These are phyloP conservation scores for Nudaria mundana DNA, from an alignment of 2,888 invertebrate genomes.

Conservation along the genomic window DNA sequence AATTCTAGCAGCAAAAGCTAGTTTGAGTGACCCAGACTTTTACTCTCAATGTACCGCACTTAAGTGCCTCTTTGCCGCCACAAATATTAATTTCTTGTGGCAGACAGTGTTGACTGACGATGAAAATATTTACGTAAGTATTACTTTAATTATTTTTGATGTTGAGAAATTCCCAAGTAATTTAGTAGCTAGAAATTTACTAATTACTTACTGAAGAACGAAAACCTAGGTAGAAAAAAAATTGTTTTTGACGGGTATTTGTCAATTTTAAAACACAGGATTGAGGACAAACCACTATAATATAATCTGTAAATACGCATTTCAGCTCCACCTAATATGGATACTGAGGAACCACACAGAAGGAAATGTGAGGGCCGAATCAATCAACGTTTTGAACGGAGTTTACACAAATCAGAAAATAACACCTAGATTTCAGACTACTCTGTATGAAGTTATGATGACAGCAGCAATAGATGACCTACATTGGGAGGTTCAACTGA, in stretches of 20 bases:
- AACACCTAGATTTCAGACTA: constrained; percentile 62
- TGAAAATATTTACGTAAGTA: constrained; percentile 34
- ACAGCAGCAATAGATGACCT: constrained; percentile 83
- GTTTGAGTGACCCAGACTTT: constrained; percentile 29
- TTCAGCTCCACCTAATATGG: constrained; percentile 16
- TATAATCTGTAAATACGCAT: too few species aligned
- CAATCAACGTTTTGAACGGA: constrained; percentile 79
- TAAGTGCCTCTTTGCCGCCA: constrained; percentile 36
- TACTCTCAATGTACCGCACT: constrained; percentile 40
- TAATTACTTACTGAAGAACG: too few species aligned
- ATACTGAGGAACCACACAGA: constrained; percentile 83
- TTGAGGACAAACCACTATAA: too few species aligned
- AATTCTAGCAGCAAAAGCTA: constrained; percentile 31
- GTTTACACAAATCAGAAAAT: constrained; percentile 83
- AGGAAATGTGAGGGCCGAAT: constrained; percentile 86
- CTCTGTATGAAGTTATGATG: constrained; percentile 81
- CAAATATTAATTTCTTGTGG: constrained; percentile 40
- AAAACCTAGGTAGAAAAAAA: too few species aligned
- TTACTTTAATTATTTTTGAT: neutral
- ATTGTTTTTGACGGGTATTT: too few species aligned
- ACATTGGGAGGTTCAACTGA: constrained; percentile 88
- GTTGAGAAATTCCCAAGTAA: too few species aligned
- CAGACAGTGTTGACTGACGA: constrained; percentile 28
- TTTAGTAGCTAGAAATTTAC: too few species aligned
- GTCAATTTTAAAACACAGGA: too few species aligned